A percentile compares a stretch with the other conserved stretches of the same genome.
phyloP scores from a whole-genome alignment of 2,797 vertebrate species.

The Huso huso region DNA sequence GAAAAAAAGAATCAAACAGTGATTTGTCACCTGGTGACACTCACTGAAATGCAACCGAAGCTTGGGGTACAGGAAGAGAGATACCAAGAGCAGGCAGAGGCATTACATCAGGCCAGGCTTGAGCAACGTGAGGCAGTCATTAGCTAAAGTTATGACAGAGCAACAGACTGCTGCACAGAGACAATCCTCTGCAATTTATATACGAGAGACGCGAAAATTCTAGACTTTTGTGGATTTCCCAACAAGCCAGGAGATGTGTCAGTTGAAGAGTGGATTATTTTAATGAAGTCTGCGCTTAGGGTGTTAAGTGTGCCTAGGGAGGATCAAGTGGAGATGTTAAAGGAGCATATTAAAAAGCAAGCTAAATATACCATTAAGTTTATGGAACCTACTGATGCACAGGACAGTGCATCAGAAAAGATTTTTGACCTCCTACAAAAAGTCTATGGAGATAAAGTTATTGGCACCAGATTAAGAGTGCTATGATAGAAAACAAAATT shows the following conservation, averaged over 20 bases:
- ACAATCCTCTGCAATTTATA: background rate
- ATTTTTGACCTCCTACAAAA: background rate
- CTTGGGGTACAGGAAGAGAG: background rate
- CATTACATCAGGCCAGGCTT: background rate
- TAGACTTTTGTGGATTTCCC: background rate
- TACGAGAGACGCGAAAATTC: background rate
- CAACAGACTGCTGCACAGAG: slow-evolving; percentile 1
- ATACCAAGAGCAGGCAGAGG: background rate
- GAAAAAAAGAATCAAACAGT: too few species aligned
- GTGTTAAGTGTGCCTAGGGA: too few species aligned
- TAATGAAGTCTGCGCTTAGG: too few species aligned
- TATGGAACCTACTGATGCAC: background rate
- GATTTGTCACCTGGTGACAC: too few species aligned
- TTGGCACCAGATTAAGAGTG: background rate
- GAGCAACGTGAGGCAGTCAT: background rate
- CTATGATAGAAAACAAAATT: background rate
- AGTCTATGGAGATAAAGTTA: background rate
- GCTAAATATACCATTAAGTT: background rate
- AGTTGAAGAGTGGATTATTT: too few species aligned
- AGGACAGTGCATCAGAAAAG: background rate
- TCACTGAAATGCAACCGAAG: background rate
- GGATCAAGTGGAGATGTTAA: too few species aligned
- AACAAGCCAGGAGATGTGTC: too few species aligned
- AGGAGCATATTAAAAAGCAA: too few species aligned
- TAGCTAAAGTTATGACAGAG: background rate